Conservation (phyloP, 2,797 vertebrate genomes). For the Coendou prehensilis region DNA sequence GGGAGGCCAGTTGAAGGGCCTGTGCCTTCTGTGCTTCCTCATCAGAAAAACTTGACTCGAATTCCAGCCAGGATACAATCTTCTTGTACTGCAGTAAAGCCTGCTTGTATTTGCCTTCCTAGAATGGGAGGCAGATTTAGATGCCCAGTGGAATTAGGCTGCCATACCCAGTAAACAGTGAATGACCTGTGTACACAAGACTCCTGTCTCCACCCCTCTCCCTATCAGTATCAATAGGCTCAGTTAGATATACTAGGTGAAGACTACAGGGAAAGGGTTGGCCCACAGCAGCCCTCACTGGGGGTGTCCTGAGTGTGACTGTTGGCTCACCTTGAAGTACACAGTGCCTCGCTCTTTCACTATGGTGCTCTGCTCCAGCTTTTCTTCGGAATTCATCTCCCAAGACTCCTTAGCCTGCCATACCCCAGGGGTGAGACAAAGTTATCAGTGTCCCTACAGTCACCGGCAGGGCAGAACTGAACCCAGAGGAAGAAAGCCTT, state of each 20-base stretch:
- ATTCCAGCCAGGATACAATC: constrained; percentile 97
- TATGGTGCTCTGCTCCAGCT: constrained; percentile 95
- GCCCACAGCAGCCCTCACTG: neutral
- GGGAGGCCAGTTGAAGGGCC: constrained; percentile 94
- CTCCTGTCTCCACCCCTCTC: neutral
- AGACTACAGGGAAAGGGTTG: neutral
- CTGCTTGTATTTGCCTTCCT: constrained; percentile 97
- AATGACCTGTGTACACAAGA: neutral
- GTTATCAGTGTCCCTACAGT: constrained; percentile 53
- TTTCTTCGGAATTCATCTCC: constrained; percentile 97
- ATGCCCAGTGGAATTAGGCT: neutral
- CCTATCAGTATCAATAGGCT: neutral
- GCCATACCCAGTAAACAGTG: too few relatives aligned
- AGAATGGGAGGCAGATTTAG: constrained; percentile 38
- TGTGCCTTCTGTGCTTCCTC: constrained; percentile 90
- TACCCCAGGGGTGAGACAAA: constrained; percentile 61
- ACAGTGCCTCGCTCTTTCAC: constrained; percentile 97
- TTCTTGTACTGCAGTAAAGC: constrained; percentile 97
- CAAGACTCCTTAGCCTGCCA: constrained; percentile 97
- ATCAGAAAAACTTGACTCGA: constrained; percentile 92
- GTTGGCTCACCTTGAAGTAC: constrained; percentile 94
- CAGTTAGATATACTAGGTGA: neutral
- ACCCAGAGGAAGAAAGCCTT: neutral
- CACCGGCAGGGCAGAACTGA: neutral
- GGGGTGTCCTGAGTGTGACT: too few relatives aligned